Evolutionary conservation across 2,113 vertebrate genomes (phyloP), one percentile per base, ranked within the genome.

Genomic region (Ifrita kowaldi): DNA sequence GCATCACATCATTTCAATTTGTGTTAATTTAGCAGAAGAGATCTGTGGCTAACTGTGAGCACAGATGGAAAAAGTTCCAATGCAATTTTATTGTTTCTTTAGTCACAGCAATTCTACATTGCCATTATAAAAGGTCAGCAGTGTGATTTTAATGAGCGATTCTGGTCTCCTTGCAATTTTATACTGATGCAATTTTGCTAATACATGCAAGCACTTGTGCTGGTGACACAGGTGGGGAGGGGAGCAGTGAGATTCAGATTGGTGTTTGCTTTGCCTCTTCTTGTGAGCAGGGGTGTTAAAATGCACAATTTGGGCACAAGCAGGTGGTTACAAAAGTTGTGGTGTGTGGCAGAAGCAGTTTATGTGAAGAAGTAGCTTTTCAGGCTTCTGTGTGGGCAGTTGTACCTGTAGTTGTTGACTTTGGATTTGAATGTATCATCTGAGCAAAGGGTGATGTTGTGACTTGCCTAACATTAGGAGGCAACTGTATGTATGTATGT

Each of bases 101-200:
- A 80, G 75, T 32, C 50, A 24, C 26, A 76, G 50, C 28, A 28
- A 32, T 91, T 62, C 60, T 33, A 3, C 33, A 37, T 30, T 67
- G 55, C 65, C 44, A 27, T 89, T 96, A 57, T 32, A 30, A 91
- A 95, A 94, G 87, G 92, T 93, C 84, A 87, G 59, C 64, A 74
- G 47, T 27, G 37, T 1, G 19, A 55, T 84, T 69, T 77, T 84
- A 88, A 59, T 47, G 82, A 77, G 57, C 0, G 11, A 17, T 56
- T 88, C 79, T 80, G 55, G 17, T 55, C 67, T 84, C n/a, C 8
- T 42, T 91, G 70, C 75, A 59, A 17, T 80, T 95, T 94, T 76
- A 42, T 67, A 22, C 30, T 55, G 16, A 1, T 24, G 42, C n/a
- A 37, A 3, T 76, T 91, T 85, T 59, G 50, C 37, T 82, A 56